Evolutionary conservation across 2,797 vertebrate species (phyloP), one percentile per base, ranked within the genome.

Genomic region (Melanitta fusca): DNA sequence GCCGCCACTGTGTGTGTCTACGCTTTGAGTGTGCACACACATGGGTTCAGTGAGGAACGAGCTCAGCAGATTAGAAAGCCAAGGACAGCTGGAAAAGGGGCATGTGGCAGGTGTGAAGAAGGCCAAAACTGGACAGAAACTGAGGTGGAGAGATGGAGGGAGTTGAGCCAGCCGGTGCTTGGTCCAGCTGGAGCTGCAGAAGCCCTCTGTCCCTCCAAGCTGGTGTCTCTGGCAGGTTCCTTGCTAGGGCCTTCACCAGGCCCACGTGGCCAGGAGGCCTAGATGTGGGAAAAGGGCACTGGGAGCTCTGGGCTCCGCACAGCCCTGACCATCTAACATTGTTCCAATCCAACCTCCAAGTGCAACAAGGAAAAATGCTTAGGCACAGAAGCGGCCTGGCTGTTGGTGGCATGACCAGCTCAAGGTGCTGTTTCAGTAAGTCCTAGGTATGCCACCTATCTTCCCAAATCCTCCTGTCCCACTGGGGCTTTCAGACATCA

Each of bases 381-480:
- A 45, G 22, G 27, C 36, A 30, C 45, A 30, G 17, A 34, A 77
- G 9, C 38, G 39, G 68, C 53, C n/a, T 89, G 71, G 14, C 12
- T 65, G 32, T 13, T 70, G 61, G 75, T 61, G 47, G 19, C 11
- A 21, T 0, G 12, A 81, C 38, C 39, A 60, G 38, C 25, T 83
- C 5, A 5, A 0, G 0, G 24, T 58, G 69, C 65, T 74, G 14
- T 9, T 3, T 62, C 2, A 1, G 13, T 3, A 3, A 28, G 53
- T 54, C 22, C 27, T 36, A 1, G 0, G 18, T 36, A 25, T 12
- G 53, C n/a, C 56, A 5, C 87, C 47, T 80, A 39, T 60, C 53
- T 92, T 36, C 71, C 9, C 1, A 91, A 82, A 69, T 58, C 72
- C 27, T 85, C n/a, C 15, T 89, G 0, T 0, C 47, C 39, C 3